Percentiles rank a stretch among this genome's conserved stretches.
Evolutionary conservation across 2,113 vertebrate genomes (phyloP).

Genomic region (Ctenodactylus gundi): DNA sequence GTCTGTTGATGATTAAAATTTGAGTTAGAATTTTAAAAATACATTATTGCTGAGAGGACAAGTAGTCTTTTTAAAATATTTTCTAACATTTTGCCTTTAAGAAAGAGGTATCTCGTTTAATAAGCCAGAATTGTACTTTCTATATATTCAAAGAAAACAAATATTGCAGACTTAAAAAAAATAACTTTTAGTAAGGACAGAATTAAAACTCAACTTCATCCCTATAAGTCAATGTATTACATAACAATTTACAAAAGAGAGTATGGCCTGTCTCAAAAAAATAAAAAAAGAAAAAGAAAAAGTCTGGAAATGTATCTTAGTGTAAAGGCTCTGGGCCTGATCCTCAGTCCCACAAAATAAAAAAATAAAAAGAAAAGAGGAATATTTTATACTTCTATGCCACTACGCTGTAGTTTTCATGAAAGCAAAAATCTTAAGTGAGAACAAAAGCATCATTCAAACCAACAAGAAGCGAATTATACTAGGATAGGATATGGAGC

Average conservation of each 20-base stretch:
- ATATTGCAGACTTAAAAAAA: background rate
- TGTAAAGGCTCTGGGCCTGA: too few relatives aligned
- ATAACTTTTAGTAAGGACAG: conserved; percentile 24
- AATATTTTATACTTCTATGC: background rate
- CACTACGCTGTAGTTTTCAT: background rate
- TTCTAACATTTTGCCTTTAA: background rate
- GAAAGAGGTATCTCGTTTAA: background rate
- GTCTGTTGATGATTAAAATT: background rate
- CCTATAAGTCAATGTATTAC: background rate
- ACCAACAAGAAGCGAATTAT: background rate
- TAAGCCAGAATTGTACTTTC: background rate
- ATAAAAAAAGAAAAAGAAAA: too few relatives aligned
- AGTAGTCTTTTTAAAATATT: background rate
- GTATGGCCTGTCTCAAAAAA: too few relatives aligned
- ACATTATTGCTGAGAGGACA: background rate
- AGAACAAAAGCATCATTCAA: conserved; percentile 36
- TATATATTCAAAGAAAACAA: background rate
- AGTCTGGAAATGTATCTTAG: too few relatives aligned
- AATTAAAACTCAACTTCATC: conserved; percentile 8
- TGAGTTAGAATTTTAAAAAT: background rate
- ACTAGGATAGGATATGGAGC: background rate
- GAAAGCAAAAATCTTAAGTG: background rate
- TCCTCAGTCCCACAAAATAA: too few relatives aligned
- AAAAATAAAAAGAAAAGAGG: too few relatives aligned
- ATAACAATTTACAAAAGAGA: background rate